Evolutionary conservation across 1,140 invertebrate species (phyloP).

Genomic region (Brachionus calyciflorus): DNA sequence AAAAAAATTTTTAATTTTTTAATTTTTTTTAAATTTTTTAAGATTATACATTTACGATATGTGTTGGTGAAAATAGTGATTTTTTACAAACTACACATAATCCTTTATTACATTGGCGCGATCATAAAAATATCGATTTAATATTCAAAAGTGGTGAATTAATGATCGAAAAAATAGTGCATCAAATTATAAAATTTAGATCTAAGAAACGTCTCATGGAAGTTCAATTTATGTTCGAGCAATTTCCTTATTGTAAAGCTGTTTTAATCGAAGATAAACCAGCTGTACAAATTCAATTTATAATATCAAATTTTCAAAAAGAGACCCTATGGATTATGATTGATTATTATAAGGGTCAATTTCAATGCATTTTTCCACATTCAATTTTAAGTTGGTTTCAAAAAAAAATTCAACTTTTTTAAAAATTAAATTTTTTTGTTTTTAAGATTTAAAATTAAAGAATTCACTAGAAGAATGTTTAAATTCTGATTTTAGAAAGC

Average conservation of each 20-base stretch:
- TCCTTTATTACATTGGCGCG: constrained; percentile 24
- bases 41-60: constrained; percentile 11
- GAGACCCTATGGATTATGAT: constrained; percentile 23
- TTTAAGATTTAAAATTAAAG: constrained; percentile 11
- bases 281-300: constrained; percentile 14
- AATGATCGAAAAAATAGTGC: constrained; percentile 32
- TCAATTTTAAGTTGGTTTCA: background rate
- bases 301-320: constrained; percentile 9
- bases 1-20: background rate
- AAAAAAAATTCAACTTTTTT: background rate
- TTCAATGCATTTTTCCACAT: constrained; percentile 20
- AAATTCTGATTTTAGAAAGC: constrained; percentile 13
- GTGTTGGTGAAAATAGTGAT: constrained; percentile 31
- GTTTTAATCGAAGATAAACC: constrained; percentile 19
- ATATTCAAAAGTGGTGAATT: constrained; percentile 25
- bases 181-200: constrained; percentile 39
- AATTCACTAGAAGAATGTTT: constrained; percentile 3
- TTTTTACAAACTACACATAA: constrained; percentile 16
- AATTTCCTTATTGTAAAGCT: background rate
- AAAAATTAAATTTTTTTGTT: background rate
- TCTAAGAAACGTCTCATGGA: constrained; percentile 10
- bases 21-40: background rate
- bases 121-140: constrained; percentile 41
- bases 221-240: background rate
- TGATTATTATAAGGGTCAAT: constrained; percentile 30